These are phyloP conservation scores for Eutolmus rufibarbis DNA, from an alignment of 2,888 invertebrate genomes.

Conservation along the genomic window DNA sequence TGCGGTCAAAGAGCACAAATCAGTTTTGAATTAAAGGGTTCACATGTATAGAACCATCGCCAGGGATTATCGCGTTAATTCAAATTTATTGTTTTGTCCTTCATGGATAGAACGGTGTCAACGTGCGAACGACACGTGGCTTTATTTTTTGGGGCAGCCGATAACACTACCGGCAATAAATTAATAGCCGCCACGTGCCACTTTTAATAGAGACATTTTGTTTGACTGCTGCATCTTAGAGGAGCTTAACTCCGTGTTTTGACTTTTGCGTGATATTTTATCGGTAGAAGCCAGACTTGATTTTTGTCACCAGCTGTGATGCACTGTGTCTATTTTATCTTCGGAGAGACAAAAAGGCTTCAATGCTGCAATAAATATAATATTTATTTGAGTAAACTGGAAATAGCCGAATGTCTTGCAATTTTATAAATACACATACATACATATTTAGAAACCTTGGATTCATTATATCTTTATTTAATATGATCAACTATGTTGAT, in stretches of 20 bases:
- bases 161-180: constrained; percentile 43
- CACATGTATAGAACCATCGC: not conserved
- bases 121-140: constrained; percentile 42
- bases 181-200: constrained; percentile 45
- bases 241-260: not conserved
- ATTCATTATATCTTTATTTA: too few species aligned
- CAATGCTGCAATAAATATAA: not conserved
- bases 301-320: not conserved
- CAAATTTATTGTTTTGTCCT: constrained; percentile 41
- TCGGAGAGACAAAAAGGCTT: not conserved
- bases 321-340: not conserved
- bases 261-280: not conserved
- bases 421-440: too few species aligned
- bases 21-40: not conserved
- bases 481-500: too few species aligned
- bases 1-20: not conserved
- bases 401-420: too few species aligned
- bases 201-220: constrained; percentile 7
- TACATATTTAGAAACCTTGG: too few species aligned
- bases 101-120: not conserved
- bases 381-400: not conserved
- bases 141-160: not conserved
- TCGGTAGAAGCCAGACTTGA: not conserved
- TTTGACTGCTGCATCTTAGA: not conserved
- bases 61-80: constrained; percentile 39